phyloP scores from a whole-genome alignment of 2,113 vertebrate genomes.

The Pogona vitticeps region DNA sequence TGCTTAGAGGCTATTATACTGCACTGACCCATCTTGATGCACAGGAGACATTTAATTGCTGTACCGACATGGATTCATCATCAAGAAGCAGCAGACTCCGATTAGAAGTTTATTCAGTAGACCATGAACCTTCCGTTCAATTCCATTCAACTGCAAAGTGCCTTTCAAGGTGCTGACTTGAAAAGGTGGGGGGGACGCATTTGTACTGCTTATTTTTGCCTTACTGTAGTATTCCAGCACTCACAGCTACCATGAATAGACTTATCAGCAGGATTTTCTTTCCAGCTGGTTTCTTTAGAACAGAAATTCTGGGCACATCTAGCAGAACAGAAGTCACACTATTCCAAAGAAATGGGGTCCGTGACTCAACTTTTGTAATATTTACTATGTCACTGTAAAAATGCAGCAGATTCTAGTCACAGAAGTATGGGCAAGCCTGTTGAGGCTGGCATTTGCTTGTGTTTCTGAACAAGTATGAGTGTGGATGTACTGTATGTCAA shows the following conservation, averaged over 20 bases:
- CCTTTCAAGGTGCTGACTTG: conserved; percentile 7
- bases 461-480: not conserved
- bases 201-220: conserved; percentile 25
- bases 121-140: not conserved
- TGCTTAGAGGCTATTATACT: not conserved
- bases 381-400: not conserved
- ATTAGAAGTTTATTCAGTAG: conserved; percentile 4
- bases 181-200: conserved; percentile 13
- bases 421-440: conserved; percentile 9
- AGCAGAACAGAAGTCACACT: not conserved
- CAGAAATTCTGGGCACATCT: not conserved
- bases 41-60: conserved; percentile 15
- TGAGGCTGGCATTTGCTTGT: not conserved
- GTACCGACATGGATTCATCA: not conserved
- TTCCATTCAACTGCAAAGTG: conserved; percentile 11
- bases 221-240: not conserved
- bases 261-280: not conserved
- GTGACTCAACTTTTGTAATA: not conserved
- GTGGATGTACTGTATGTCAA: no score
- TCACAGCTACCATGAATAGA: conserved; percentile 6
- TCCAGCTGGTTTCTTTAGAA: conserved; percentile 22
- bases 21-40: conserved; percentile 11
- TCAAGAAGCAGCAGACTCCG: not conserved
- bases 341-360: accelerated
- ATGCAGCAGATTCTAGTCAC: not conserved